Base-by-base conservation (phyloP, 2,113 vertebrate species). In the Deroptyus accipitrinus region DNA sequence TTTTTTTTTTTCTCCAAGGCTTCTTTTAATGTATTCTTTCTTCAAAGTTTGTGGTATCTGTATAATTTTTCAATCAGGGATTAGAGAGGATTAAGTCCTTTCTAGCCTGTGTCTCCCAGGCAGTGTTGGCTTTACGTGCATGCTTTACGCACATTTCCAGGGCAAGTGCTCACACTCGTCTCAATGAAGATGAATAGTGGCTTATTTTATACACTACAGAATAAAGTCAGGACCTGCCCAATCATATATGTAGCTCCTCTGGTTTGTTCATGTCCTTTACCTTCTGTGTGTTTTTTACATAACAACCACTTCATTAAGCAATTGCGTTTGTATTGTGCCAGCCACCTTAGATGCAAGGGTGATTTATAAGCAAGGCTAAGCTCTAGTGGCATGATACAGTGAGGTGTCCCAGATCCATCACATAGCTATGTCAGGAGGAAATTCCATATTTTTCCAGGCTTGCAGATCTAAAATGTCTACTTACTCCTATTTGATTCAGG, bases 11-110 rank as follows among this genome's bases (percentile, higher is more conserved):
- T 1, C 55, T 49, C 37, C 63, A 83, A 80, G 70, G 46, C 42
- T 86, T 86, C 55, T 86, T 95, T 93, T 91, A 92, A 94, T 87
- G 52, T 85, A 94, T 92, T 88, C 82, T 90, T 96, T 82, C 92
- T 94, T 94, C 88, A 91, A 92, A 96, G 93, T 96, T 94, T 91
- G 69, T 83, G 69, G 31, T 87, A 94, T 95, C 88, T 95, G 63
- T 95, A 81, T 88, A 88, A 91, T 95, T 95, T 95, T 97, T 80
- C 90, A 85, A 77, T 81, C 48, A 44, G 42, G 79, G 76, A 96
- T 95, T 96, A 96, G 67, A 92, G 59, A 55, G 84, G 93, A 97
- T 96, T 95, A 95, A 96, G 73, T 62, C 79, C 75, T 85, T 74
- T 51, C 90, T 91, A 77, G 86, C 79, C 76, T 22, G 6, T 35